Conservation (phyloP, 2,113 vertebrate genomes). For the Cathartes aura region DNA sequence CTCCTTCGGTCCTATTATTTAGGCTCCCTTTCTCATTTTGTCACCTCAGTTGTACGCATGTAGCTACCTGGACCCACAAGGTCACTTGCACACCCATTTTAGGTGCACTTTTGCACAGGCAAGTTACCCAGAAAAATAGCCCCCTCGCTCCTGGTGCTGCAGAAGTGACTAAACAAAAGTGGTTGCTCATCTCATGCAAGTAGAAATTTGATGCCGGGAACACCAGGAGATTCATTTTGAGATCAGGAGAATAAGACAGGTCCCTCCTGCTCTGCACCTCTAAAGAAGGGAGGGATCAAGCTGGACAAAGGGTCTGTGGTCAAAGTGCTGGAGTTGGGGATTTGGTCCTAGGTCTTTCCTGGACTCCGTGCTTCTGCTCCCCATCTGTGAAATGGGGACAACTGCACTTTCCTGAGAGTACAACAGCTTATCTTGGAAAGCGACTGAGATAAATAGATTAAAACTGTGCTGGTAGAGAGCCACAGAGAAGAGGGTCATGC, state of each 20-base stretch:
- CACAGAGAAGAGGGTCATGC: conserved; percentile 55
- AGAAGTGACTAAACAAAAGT: neutral
- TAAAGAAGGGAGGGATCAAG: neutral
- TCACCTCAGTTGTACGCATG: neutral
- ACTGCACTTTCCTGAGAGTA: neutral
- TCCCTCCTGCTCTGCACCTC: neutral
- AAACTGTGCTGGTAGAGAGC: conserved; percentile 33
- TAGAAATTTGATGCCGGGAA: neutral
- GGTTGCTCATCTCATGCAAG: neutral
- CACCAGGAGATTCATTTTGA: neutral
- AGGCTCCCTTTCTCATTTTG: neutral
- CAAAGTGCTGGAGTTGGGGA: neutral
- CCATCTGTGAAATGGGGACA: neutral
- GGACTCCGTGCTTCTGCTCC: neutral
- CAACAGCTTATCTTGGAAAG: neutral
- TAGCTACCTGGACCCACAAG: neutral
- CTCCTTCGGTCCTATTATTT: neutral
- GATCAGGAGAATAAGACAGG: neutral
- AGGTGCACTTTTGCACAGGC: neutral
- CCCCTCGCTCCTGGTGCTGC: neutral
- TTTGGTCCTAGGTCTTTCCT: neutral
- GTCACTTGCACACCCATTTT: neutral
- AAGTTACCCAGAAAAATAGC: neutral
- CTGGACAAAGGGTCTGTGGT: neutral
- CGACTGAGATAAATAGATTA: conserved; percentile 50